Conservation (phyloP, 2,797 vertebrate genomes). For the Meriones psammophilus region DNA sequence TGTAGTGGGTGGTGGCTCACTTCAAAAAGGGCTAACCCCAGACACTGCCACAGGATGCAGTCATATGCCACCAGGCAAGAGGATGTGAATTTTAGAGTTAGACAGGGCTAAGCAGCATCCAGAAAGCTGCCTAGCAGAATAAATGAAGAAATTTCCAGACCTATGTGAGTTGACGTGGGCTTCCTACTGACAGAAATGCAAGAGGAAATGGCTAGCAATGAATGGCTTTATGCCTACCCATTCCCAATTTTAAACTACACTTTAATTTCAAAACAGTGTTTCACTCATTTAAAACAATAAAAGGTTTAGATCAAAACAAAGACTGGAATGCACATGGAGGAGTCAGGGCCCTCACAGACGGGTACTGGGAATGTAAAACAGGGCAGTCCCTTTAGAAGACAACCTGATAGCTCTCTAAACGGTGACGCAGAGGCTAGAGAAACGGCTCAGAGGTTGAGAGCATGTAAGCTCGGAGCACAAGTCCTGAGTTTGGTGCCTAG, state of each 20-base stretch:
- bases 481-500: not conserved
- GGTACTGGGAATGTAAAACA: not conserved
- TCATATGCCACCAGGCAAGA: not conserved
- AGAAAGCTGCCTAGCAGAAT: not conserved
- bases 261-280: constrained; percentile 18
- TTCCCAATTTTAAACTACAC: not conserved
- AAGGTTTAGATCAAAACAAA: not conserved
- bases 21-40: not conserved
- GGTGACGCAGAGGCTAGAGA: not conserved
- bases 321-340: not conserved
- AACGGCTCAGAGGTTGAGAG: not conserved
- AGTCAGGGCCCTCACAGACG: not conserved
- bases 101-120: not conserved
- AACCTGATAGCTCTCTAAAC: not conserved
- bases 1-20: not conserved
- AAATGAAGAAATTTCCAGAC: not conserved
- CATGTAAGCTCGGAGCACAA: not conserved
- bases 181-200: not conserved
- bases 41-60: not conserved
- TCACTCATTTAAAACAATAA: constrained; percentile 11
- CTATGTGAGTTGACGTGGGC: not conserved
- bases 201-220: not conserved
- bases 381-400: not conserved
- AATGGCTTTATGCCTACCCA: not conserved
- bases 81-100: not conserved